Evolutionary conservation across 2,888 invertebrate genomes (phyloP).

Genomic region (Dysmachus trigonus): DNA sequence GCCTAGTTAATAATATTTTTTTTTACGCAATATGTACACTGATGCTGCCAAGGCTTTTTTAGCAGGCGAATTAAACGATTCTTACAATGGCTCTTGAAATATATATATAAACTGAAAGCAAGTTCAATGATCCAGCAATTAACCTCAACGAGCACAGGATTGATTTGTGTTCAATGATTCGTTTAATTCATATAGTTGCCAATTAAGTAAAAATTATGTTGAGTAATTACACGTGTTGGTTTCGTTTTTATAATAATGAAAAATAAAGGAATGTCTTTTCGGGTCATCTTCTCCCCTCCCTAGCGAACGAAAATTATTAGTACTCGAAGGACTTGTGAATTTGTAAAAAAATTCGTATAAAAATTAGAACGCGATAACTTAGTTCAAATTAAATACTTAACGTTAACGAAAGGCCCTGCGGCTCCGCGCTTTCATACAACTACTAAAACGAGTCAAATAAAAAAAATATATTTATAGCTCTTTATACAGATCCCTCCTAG

Average conservation of each 20-base stretch:
- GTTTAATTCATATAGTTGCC: neutral
- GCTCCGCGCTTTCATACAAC: slow-evolving; percentile 39
- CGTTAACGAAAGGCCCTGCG: slow-evolving; percentile 30
- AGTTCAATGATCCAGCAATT: neutral
- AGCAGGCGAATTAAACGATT: neutral
- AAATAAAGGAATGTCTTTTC: neutral
- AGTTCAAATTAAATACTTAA: slow-evolving; percentile 48
- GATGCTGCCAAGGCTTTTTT: neutral
- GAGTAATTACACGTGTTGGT: neutral
- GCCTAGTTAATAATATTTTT: slow-evolving; percentile 32
- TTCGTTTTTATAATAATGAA: neutral
- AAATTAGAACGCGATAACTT: slow-evolving; percentile 47
- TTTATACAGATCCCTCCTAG: slow-evolving; percentile 37
- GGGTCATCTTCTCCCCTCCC: neutral
- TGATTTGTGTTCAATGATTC: neutral
- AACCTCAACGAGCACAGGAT: neutral
- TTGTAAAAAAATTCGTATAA: slow-evolving; percentile 45
- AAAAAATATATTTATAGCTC: slow-evolving; percentile 46
- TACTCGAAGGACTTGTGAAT: neutral
- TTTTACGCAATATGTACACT: slow-evolving; percentile 25
- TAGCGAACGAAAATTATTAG: neutral
- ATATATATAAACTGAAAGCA: slow-evolving; percentile 8
- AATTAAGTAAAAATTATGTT: neutral
- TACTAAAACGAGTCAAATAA: slow-evolving; percentile 50
- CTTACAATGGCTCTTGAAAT: neutral